Conservation (phyloP, 2,888 invertebrate genomes). For the Eudasyphora cyanicolor region DNA sequence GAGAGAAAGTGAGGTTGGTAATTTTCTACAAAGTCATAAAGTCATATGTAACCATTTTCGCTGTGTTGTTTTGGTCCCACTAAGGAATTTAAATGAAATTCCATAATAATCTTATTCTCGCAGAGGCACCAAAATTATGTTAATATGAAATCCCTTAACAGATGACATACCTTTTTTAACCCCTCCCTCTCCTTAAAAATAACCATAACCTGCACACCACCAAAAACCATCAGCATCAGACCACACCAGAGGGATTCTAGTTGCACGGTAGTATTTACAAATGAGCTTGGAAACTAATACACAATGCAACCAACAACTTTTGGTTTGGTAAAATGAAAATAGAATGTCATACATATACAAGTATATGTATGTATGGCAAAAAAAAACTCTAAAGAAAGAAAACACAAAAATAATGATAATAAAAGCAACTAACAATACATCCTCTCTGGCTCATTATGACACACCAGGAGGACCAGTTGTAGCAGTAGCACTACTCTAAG, state of each 20-base stretch:
- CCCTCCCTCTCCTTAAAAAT: slow-evolving; percentile 31
- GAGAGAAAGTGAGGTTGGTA: background rate
- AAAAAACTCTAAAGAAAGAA: background rate
- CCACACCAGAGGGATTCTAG: slow-evolving; percentile 50
- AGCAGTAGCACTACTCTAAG: no score
- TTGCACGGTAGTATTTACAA: slow-evolving; percentile 39
- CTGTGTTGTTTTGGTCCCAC: background rate
- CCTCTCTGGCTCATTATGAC: background rate
- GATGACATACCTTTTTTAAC: slow-evolving; percentile 60
- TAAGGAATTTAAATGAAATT: slow-evolving; percentile 14
- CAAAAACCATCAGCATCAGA: no score
- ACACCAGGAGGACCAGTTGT: background rate
- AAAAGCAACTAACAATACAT: slow-evolving; percentile 15
- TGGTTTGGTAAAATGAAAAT: background rate
- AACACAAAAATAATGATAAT: background rate
- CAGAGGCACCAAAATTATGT: slow-evolving; percentile 39
- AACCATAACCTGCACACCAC: slow-evolving; percentile 47
- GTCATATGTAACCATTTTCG: no score
- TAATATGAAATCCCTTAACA: slow-evolving; percentile 63
- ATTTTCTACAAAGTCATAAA: background rate
- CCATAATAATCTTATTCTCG: background rate
- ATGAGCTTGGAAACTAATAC: slow-evolving; percentile 2
- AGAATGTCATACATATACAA: background rate
- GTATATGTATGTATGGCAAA: background rate
- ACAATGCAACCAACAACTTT: background rate